phyloP scores from a whole-genome alignment of 2,113 vertebrate species.

The Tragelaphus buxtoni region DNA sequence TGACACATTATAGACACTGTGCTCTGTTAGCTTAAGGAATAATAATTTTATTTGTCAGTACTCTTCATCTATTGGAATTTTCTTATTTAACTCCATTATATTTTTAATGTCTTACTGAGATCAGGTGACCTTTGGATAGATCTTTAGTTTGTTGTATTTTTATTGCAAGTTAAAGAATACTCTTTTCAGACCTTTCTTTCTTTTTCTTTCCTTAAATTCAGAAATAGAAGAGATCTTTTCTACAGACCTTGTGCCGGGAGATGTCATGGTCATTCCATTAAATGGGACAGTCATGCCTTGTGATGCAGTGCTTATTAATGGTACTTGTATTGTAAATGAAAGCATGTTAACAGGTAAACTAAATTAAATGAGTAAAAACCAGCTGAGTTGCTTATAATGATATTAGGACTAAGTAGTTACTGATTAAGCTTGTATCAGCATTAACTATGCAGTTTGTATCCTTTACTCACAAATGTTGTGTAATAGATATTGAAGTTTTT shows the following conservation, averaged over 20 bases:
- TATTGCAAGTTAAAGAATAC: background rate
- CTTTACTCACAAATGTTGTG: background rate
- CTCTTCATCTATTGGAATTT: background rate
- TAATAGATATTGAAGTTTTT: background rate
- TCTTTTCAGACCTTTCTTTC: background rate
- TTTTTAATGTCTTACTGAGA: background rate
- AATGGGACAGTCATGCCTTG: conserved; percentile 98
- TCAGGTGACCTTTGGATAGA: background rate
- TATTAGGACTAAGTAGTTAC: background rate
- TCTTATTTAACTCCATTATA: background rate
- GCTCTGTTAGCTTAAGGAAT: background rate
- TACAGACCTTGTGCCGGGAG: conserved; percentile 95
- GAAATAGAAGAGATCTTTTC: conserved; percentile 94
- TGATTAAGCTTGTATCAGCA: background rate
- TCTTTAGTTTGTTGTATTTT: background rate
- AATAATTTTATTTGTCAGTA: background rate
- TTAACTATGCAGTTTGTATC: background rate
- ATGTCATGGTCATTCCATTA: conserved; percentile 93
- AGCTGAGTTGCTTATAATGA: background rate
- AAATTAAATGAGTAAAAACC: background rate
- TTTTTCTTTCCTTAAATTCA: conserved; percentile 68
- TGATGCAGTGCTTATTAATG: conserved; percentile 94
- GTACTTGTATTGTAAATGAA: conserved; percentile 99
- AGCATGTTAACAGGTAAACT: conserved; percentile 97
- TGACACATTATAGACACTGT: background rate